Base-by-base conservation (phyloP, 1,140 invertebrate genomes). In the Calosoma granatense region DNA sequence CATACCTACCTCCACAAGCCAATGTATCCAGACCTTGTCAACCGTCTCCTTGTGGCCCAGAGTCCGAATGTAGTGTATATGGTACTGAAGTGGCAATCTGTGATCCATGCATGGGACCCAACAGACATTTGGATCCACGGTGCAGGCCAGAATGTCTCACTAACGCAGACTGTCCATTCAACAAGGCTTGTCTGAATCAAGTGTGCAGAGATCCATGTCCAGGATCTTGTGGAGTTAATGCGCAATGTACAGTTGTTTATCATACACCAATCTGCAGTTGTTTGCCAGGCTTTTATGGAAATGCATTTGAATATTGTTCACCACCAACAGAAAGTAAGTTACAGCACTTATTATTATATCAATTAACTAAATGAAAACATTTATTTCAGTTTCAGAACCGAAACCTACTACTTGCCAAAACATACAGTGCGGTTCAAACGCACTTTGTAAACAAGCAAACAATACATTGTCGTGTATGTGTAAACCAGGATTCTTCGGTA, bases 231-330 rank as follows among this genome's bases (percentile, higher is more conserved):
- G 88, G 88, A 41, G 76, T 83, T 43, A 87, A 89, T 67, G 86
- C 90, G 36, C 69, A 83, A 51, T 94, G 91, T 65, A 74, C 76
- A 47, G 86, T 87, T 1, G 80, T 88, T 54, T 77, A 83, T 55
- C 89, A 92, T 64, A 80, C 82, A 57, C 87, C 89, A 12, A 79
- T 90, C 19, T 93, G 90, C 67, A 78, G 77, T 20, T 92, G 89
- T 69, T 81, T 79, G 52, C 65, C 74, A 22, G 85, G 84, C 54
- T 79, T 87, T 36, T 75, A 80, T 63, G 91, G 91, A 61, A 90
- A 92, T 77, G 88, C 91, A 2, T 90, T 86, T 66, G 85, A 87
- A 66, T 81, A 87, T 64, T 90, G 88, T 63, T 74, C 79, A 41
- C 69, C 74, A 20, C 78, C 79, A 53, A 63, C 64, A 26, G 70